Evolutionary conservation across 2,113 vertebrate species (phyloP), one percentile per base, ranked within the genome.

Genomic region (Phalacrocorax aristotelis): DNA sequence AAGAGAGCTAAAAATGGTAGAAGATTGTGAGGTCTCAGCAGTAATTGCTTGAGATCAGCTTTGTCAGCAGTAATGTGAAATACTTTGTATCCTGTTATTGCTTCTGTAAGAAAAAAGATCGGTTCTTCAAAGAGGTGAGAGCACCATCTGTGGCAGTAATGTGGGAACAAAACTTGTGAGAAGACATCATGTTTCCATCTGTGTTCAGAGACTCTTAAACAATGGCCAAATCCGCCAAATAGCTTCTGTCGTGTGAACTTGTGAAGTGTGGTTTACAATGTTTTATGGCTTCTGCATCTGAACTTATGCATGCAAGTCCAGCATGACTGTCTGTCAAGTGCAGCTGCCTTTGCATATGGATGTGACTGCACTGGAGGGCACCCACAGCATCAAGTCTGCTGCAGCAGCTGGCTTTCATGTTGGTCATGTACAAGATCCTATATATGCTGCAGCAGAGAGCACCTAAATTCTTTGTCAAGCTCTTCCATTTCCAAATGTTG

Each of bases 131-230:
- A 96, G 77, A 85, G 81, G 46, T 87, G 91, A 87, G 81, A 68
- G 54, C 27, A 95, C 87, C 81, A 91, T 87, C 87, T 93, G 89
- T 72, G 87, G 25, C 74, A 87, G 44, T 83, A 85, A 93, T 85
- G 74, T 89, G 84, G 83, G 86, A 96, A 58, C 0, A 0, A 78
- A 95, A 81, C 72, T 89, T 94, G 85, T 91, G 80, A 95, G 94
- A 92, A 97, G 92, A 89, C 86, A 86, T 93, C 84, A 78, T 77
- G 78, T 85, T 97, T 91, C 90, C 84, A 94, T 96, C 81, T 95
- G 87, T 92, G 97, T 97, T 96, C 93, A 97, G 87, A 68, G 82
- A 58, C n/a, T 49, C 83, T 95, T 38, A 82, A 94, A 96, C 89
- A 96, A 95, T 93, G 79, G 70, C 65, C 74, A 95, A 25, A 96